phyloP scores from a whole-genome alignment of 2,797 vertebrate genomes.

The Astyanax mexicanus region DNA sequence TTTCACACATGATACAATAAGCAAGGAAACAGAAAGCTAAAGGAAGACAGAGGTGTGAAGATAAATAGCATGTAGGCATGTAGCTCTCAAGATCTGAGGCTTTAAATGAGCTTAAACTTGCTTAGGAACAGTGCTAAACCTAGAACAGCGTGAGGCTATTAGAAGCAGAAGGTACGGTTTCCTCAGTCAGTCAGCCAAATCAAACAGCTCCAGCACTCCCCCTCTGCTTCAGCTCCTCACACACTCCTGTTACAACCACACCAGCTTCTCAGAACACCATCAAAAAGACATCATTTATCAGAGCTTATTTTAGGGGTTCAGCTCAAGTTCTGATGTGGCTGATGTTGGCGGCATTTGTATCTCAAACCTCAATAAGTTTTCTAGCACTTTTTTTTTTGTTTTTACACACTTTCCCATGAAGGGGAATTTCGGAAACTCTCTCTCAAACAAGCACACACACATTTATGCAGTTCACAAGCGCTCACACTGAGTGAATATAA shows the following conservation, averaged over 20 bases:
- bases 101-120: conserved; percentile 11
- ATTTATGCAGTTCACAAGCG: background rate
- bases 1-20: too few species aligned
- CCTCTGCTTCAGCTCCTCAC: background rate
- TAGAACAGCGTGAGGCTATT: conserved; percentile 28
- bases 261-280: background rate
- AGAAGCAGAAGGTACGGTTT: conserved; percentile 30
- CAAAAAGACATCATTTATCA: conserved; percentile 15
- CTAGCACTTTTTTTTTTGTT: background rate
- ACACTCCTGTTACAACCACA: conserved; percentile 25
- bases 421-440: conserved; percentile 1
- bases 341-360: conserved; percentile 3
- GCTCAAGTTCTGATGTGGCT: conserved; percentile 12
- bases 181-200: conserved; percentile 21
- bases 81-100: background rate
- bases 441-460: background rate
- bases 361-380: background rate
- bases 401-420: conserved; percentile 8
- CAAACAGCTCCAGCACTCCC: conserved; percentile 27
- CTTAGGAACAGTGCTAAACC: conserved; percentile 40
- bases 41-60: background rate
- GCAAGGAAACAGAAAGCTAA: background rate
- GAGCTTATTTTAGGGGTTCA: conserved; percentile 25
- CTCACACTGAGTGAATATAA: conserved; percentile 21
- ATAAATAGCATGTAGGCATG: background rate